These are phyloP conservation scores for Polyommatus iphigenia DNA, from an alignment of 2,888 invertebrate genomes.

Conservation along the genomic window DNA sequence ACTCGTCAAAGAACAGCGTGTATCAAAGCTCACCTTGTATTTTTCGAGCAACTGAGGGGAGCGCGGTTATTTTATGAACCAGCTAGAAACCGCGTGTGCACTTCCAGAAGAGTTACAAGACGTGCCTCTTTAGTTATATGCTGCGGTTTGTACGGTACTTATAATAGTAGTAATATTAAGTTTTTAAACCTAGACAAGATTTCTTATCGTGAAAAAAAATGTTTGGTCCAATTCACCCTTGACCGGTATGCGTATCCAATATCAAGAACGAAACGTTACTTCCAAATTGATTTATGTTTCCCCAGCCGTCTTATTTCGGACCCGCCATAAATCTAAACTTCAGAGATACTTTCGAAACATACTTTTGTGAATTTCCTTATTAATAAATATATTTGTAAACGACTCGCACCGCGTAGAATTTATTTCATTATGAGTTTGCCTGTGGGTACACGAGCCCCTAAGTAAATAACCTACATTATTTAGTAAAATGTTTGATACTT, in stretches of 20 bases:
- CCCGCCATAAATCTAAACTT: conserved; percentile 10
- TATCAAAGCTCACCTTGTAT: too few relatives aligned
- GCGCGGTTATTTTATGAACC: too few relatives aligned
- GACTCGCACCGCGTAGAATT: neutral
- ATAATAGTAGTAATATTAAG: too few relatives aligned
- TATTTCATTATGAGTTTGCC: neutral
- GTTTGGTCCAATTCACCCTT: neutral
- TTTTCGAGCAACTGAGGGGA: too few relatives aligned
- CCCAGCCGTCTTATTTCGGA: conserved; percentile 17
- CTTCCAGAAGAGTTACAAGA: too few relatives aligned
- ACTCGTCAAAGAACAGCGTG: too few relatives aligned
- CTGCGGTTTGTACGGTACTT: too few relatives aligned
- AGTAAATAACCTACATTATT: neutral
- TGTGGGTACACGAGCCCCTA: neutral
- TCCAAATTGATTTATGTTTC: conserved; percentile 14
- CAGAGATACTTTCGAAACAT: neutral
- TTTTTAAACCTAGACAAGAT: too few relatives aligned
- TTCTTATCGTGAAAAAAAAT: neutral
- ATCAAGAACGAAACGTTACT: conserved; percentile 2
- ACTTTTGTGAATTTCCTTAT: neutral
- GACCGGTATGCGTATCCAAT: neutral
- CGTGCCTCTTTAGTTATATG: too few relatives aligned
- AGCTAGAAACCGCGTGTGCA: too few relatives aligned
- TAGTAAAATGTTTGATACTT: neutral
- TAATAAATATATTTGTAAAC: conserved; percentile 2